Evolutionary conservation across 2,797 vertebrate species (phyloP).

Genomic region (Smutsia gigantea): DNA sequence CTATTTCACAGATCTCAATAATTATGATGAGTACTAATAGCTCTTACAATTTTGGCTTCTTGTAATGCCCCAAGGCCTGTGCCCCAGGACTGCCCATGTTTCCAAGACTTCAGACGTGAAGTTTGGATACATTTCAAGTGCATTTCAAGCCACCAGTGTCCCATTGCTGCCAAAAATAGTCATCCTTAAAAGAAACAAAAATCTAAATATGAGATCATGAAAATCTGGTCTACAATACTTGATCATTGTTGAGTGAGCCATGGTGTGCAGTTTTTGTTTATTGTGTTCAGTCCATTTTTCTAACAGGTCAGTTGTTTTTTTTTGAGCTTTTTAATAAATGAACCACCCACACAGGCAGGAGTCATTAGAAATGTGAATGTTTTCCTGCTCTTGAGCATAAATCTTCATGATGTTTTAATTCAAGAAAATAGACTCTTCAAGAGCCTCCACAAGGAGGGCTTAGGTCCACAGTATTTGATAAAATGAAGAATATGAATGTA

Average conservation of each 20-base stretch:
- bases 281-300: constrained; percentile 58
- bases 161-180: constrained; percentile 75
- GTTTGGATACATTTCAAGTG: constrained; percentile 83
- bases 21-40: constrained; percentile 97
- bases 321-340: constrained; percentile 68
- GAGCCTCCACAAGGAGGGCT: not conserved
- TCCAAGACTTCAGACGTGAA: constrained; percentile 80
- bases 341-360: constrained; percentile 37
- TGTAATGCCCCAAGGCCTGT: constrained; percentile 79
- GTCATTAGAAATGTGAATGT: constrained; percentile 32
- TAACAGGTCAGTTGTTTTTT: constrained; percentile 63
- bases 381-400: constrained; percentile 35
- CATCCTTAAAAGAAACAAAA: constrained; percentile 2
- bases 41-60: constrained; percentile 74
- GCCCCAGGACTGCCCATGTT: constrained; percentile 79
- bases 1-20: constrained; percentile 99
- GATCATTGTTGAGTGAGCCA: constrained; percentile 28
- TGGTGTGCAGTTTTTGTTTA: constrained; percentile 22
- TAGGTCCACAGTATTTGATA: not conserved
- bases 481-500: not conserved
- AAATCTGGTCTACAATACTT: constrained; percentile 60
- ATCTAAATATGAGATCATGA: not conserved
- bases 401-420: constrained; percentile 65
- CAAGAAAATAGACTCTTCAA: constrained; percentile 45
- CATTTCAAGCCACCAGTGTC: constrained; percentile 78